Base-by-base conservation (phyloP, 2,888 invertebrate genomes). In the Sinentomon sp. region DNA sequence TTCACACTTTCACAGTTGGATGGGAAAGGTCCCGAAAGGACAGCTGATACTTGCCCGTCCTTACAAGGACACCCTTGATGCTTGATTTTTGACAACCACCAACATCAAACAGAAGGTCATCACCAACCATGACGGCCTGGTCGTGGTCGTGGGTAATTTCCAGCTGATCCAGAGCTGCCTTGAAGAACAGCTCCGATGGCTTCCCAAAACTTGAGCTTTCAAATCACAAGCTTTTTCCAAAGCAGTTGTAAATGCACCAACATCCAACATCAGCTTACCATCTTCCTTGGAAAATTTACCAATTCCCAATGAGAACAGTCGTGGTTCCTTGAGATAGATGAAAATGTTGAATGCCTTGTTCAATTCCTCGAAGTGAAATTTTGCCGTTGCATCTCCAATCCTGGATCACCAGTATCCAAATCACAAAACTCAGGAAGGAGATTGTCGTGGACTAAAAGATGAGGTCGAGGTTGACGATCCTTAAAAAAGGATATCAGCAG, bases 41-140 rank as follows among this genome's bases (percentile, higher is more conserved):
- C 5, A 50, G 45, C 36, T 57, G 50, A 42, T 52, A 63, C 46
- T 64, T 64, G 21, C 63, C 63, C 14, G 63, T 63, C 28, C 59
- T 46, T 3, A 64, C 63, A 40, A 61, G 52, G 12, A 64, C 51
- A 5, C 59, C 63, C 19, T 49, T 47, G 38, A 64, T 48, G 6
- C 61, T 62, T 43, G 51, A 51, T 3, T 46, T 44, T 45, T 61
- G 59, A 13, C 62, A 60, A 10, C 62, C 64, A 12, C 57, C 60
- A 7, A 63, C 55, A 48, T 64, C 63, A 30, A 53, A 55, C 3
- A 56, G 49, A 31, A 64, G 56, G 40, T 64, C 63, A 48, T 64
- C 63, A 3, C 63, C 64, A 35, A 64, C 51, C 63, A 64, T 64
- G 9, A 61, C 52, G 5, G 53, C 57, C 56, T 60, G n/a, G n/a